Conservation (phyloP, 2,797 vertebrate species). For the Dipus sagitta region DNA sequence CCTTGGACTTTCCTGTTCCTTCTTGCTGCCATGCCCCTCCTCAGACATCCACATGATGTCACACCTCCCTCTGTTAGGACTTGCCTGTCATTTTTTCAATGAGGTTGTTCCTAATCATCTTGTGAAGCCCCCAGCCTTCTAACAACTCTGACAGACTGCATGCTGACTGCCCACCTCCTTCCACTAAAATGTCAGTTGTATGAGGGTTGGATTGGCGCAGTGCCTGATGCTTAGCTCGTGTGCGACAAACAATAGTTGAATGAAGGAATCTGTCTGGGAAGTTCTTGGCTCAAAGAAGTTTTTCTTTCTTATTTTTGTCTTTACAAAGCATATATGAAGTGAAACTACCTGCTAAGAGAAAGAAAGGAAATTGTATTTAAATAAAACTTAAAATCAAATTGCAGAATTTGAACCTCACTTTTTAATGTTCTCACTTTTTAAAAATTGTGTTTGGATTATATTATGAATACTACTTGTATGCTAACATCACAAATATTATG, state of each 20-base stretch:
- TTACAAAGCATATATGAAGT: slow-evolving; percentile 33
- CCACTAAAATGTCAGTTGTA: neutral
- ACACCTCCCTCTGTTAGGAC: neutral
- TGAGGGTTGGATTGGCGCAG: neutral
- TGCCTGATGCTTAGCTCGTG: neutral
- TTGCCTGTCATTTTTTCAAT: neutral
- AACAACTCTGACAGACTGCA: neutral
- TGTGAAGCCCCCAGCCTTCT: neutral
- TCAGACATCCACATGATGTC: neutral
- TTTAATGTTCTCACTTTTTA: slow-evolving; percentile 26
- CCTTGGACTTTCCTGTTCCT: neutral
- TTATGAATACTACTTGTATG: neutral
- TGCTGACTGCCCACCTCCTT: neutral
- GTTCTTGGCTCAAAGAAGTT: neutral
- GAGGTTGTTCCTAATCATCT: neutral
- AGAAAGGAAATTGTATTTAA: slow-evolving; percentile 17
- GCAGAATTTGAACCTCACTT: neutral
- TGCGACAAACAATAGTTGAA: slow-evolving; percentile 23
- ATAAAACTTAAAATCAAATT: slow-evolving; percentile 37
- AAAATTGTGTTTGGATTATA: neutral
- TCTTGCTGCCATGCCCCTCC: neutral
- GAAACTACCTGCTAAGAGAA: slow-evolving; percentile 3
- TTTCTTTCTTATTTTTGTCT: neutral
- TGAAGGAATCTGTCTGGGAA: slow-evolving; percentile 19
- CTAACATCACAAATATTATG: neutral